Evolutionary conservation across 2,888 invertebrate genomes (phyloP), one percentile per base, ranked within the genome.

Genomic region (Athalia rosae): DNA sequence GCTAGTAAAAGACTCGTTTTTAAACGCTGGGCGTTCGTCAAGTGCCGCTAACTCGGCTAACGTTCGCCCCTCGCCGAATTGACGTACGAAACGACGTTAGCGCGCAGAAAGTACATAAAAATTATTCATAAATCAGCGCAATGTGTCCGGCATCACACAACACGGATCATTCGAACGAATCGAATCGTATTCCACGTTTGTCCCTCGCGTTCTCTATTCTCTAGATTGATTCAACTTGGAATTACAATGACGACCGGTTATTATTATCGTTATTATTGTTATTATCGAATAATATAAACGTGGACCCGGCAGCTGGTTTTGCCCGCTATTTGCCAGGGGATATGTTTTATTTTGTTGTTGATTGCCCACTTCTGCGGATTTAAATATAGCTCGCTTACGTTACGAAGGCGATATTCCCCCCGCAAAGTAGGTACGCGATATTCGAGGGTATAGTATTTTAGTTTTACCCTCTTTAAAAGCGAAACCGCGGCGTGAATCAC

Each of bases 21-120:
- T 8, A 62, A 71, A 45, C 69, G 43, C 56, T n/a, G 56, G 69
- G 45, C 69, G 69, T 43, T 45, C 43, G 69, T 69, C 69, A 69
- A 56, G 58, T 67, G 67, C 67, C 45, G 58, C 58, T 15, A 71
- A 13, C 56, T 56, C 58, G 13, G 63, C 67, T 53, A 67, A 53
- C 67, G 67, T 28, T 28, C 0, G 28, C n/a, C n/a, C n/a, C n/a
- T 28, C 28, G 28, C 28, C 2, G 28, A 28, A 28, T 28, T 28
- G 53, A 41, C 53, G 50, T 67, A 7, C 45, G 6, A 4, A n/a
- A 8, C 53, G 53, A 8, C 8, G 41, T 15, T 50, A 15, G 13
- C 9, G 15, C 50, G n/a, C 67, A 53, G 28, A 50, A 47, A 28
- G 28, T 64, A 13, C 47, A 47, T 64, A n/a, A n/a, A 4, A 67